Evolutionary conservation across 1,140 invertebrate genomes (phyloP).

Genomic region (Drosophila kohkoa): DNA sequence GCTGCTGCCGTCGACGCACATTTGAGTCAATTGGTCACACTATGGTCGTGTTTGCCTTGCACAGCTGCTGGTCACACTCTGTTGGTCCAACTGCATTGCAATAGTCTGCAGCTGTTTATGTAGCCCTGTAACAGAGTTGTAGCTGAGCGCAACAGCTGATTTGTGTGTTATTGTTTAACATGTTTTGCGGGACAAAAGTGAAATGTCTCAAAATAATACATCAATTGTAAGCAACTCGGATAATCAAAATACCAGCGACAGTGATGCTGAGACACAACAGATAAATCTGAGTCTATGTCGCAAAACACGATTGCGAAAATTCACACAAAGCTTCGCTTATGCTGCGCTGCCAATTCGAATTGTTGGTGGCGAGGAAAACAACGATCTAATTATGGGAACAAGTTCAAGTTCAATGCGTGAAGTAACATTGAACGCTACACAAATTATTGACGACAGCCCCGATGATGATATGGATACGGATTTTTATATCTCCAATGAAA

Average conservation of each 20-base stretch:
- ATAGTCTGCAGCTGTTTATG: constrained; percentile 26
- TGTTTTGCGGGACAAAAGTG: constrained; percentile 3
- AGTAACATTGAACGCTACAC: constrained; percentile 44
- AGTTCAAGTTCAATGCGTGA: constrained; percentile 39
- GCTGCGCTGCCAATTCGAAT: constrained; percentile 53
- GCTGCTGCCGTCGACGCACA: constrained; percentile 42
- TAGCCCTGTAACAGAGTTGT: constrained; percentile 22
- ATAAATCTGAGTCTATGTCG: constrained; percentile 50
- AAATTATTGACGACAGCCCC: constrained; percentile 56
- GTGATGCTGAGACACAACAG: constrained; percentile 43
- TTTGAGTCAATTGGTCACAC: constrained; percentile 52
- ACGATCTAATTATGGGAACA: background rate
- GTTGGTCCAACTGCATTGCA: background rate
- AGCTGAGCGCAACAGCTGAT: constrained; percentile 23
- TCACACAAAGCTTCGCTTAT: constrained; percentile 43
- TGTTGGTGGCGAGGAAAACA: constrained; percentile 22
- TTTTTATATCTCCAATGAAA: constrained; percentile 64
- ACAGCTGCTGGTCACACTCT: constrained; percentile 1
- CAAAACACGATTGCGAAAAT: constrained; percentile 28
- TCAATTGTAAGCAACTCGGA: background rate
- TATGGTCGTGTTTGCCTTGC: background rate
- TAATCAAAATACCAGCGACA: constrained; percentile 27
- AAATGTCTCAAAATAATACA: constrained; percentile 43
- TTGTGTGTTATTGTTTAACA: constrained; percentile 16
- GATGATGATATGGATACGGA: constrained; percentile 61